phyloP scores from a whole-genome alignment of 1,140 invertebrate species.

The Cydia fagiglandana region DNA sequence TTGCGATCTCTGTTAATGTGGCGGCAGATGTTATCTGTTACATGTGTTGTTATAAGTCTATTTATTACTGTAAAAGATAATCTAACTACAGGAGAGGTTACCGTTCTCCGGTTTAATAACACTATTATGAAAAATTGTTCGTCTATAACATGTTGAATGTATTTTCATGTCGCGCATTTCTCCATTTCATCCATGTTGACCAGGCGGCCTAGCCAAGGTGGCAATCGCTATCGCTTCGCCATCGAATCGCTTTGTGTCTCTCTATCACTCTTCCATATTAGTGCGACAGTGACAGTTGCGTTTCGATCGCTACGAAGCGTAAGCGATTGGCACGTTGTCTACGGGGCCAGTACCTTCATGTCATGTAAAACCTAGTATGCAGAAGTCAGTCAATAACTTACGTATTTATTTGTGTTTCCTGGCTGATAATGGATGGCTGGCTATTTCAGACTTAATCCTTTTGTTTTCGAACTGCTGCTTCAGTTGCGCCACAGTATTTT shows the following conservation, averaged over 20 bases:
- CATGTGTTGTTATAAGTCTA: neutral
- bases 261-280: no score
- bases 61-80: neutral
- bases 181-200: conserved; percentile 17
- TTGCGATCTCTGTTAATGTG: neutral
- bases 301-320: no score
- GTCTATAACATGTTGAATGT: neutral
- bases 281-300: no score
- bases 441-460: neutral
- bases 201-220: no score
- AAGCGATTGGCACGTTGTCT: no score
- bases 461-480: no score
- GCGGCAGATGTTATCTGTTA: neutral
- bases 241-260: no score
- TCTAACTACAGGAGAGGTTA: neutral
- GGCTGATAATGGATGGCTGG: neutral
- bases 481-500: no score
- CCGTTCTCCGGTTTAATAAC: neutral
- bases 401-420: neutral
- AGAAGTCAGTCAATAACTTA: conserved; percentile 58
- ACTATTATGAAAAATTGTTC: neutral
- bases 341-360: conserved; percentile 21
- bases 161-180: neutral
- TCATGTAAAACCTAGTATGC: conserved; percentile 41
- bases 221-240: no score